Evolutionary conservation across 2,797 vertebrate genomes (phyloP), one percentile per base, ranked within the genome.

Genomic region (Silurus lanzhouensis): DNA sequence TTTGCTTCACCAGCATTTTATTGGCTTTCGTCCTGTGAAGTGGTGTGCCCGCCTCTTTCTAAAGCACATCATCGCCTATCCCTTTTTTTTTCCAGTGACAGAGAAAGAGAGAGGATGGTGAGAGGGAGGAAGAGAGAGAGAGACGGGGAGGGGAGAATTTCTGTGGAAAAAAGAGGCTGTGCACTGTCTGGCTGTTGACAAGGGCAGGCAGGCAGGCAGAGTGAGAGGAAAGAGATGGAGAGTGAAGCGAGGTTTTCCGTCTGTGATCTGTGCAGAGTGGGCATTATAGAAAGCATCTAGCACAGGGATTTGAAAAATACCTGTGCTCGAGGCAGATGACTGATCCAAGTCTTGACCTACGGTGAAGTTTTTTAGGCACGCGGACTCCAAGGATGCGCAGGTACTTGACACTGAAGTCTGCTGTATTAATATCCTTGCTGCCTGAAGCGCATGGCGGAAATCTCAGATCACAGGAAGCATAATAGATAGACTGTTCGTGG

Each of bases 121-220:
- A 61, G 63, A 25, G 87, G 38, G 81, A 85, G 87, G 66, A 81
- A 12, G 84, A 67, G 84, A 75, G 71, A 52, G 55, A 90, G 76
- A 83, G 85, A 90, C 86, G 87, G 88, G 88, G 90, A 90, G 91
- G 88, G 91, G 81, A 64, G 60, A 8, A 81, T 90, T 92, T 92
- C 90, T 87, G 92, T 93, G 93, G 92, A 94, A 91, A 92, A 89
- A 91, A 88, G 90, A 86, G 90, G 92, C 88, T 89, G 86, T 89
- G 91, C 86, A 91, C 89, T 90, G 86, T 90, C 88, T 90, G 91
- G 84, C 85, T 90, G 86, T 85, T 88, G 90, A 92, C 89, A 90
- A 90, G 87, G 89, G 87, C 88, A 89, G 87, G 86, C 78, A 84
- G 82, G 83, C 57, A 82, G 85, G 85, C 80, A 64, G 86, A 87